A percentile compares a stretch with the other conserved stretches of the same genome.
Conservation (phyloP, 2,888 invertebrate species). For the Oeneis ivallda region DNA sequence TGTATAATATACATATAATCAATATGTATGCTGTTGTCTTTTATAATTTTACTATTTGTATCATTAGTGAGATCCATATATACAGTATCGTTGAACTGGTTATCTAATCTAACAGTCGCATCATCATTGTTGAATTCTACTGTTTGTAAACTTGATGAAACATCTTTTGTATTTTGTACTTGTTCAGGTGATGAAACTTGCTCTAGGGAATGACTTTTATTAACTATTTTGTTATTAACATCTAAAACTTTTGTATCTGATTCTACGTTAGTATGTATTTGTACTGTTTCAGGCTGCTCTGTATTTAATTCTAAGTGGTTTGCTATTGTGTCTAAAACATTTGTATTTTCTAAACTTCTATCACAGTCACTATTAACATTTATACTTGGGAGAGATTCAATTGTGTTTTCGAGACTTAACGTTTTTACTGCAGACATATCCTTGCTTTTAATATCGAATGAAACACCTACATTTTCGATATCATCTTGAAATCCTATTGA, state of each 20-base stretch:
- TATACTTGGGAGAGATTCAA: slow-evolving; percentile 25
- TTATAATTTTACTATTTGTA: slow-evolving; percentile 55
- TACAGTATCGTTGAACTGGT: slow-evolving; percentile 46
- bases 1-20: slow-evolving; percentile 49
- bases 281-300: slow-evolving; percentile 67
- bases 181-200: slow-evolving; percentile 52
- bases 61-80: slow-evolving; percentile 71
- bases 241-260: slow-evolving; percentile 24
- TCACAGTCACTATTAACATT: slow-evolving; percentile 24
- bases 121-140: slow-evolving; percentile 17
- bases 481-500: slow-evolving; percentile 3
- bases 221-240: slow-evolving; percentile 24
- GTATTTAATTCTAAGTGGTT: slow-evolving; percentile 28
- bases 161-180: slow-evolving; percentile 57
- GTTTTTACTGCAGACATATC: not conserved
- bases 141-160: slow-evolving; percentile 31
- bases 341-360: slow-evolving; percentile 29
- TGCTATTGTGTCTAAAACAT: slow-evolving; percentile 13
- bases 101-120: slow-evolving; percentile 30
- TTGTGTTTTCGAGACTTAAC: slow-evolving; percentile 21
- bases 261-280: slow-evolving; percentile 55
- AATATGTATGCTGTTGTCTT: slow-evolving; percentile 47
- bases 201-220: slow-evolving; percentile 24
- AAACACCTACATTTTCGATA: not conserved
- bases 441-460: not conserved